A percentile compares a stretch with the other conserved stretches of the same genome.
phyloP scores from a whole-genome alignment of 1,140 invertebrate species.

The Probaryconus sp. region DNA sequence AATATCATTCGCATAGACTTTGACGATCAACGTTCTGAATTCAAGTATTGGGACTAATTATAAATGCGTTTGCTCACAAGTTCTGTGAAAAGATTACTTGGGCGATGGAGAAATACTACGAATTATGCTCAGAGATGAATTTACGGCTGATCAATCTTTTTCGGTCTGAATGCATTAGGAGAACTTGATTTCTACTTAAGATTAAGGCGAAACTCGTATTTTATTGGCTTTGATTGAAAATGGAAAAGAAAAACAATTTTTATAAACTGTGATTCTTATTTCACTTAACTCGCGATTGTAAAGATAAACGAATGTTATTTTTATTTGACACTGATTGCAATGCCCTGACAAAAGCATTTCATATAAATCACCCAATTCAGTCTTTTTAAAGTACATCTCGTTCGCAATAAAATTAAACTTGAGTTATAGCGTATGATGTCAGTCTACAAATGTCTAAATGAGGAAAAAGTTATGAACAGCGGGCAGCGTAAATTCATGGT shows the following conservation, averaged over 20 bases:
- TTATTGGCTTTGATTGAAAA: too few relatives aligned
- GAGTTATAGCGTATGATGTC: slow-evolving; percentile 28
- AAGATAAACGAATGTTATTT: not conserved
- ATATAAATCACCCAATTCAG: slow-evolving; percentile 5
- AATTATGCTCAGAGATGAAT: slow-evolving; percentile 40
- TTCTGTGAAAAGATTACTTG: slow-evolving; percentile 40
- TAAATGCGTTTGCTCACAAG: not conserved
- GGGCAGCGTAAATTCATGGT: slow-evolving; percentile 23
- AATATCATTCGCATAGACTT: slow-evolving; percentile 12
- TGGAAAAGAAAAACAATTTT: too few relatives aligned
- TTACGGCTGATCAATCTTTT: slow-evolving; percentile 35
- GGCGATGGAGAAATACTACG: slow-evolving; percentile 20
- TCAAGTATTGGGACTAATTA: slow-evolving; percentile 14
- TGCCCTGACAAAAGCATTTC: not conserved
- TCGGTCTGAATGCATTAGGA: slow-evolving; percentile 30
- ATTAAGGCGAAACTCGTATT: slow-evolving; percentile 36
- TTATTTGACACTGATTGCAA: not conserved
- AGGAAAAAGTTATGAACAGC: slow-evolving; percentile 27
- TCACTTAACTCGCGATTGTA: too few relatives aligned
- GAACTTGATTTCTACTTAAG: slow-evolving; percentile 6
- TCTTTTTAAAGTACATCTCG: not conserved
- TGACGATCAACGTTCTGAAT: not conserved
- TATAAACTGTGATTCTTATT: too few relatives aligned
- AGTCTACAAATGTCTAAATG: slow-evolving; percentile 11
- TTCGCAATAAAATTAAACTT: slow-evolving; percentile 4